Conservation (phyloP, 2,888 invertebrate species). For the Drosophila atripex region DNA sequence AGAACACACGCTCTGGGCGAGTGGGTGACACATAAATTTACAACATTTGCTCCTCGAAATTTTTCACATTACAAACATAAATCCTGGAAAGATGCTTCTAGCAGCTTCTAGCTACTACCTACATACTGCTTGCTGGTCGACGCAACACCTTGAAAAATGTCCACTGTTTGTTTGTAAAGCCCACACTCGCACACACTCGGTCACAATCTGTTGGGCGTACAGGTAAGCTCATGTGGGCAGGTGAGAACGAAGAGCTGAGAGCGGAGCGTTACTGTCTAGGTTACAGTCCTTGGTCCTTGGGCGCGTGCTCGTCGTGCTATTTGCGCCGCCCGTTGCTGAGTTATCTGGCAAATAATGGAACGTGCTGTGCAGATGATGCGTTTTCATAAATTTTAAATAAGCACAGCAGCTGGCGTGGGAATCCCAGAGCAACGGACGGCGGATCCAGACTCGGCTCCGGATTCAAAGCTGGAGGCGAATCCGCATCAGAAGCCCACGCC, state of each 20-base stretch:
- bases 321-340: slow-evolving; percentile 72
- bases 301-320: slow-evolving; percentile 61
- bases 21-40: slow-evolving; percentile 63
- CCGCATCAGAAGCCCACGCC: neutral
- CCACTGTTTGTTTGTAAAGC: slow-evolving; percentile 65
- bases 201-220: slow-evolving; percentile 12
- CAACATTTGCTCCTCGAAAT: slow-evolving; percentile 66
- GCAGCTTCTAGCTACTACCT: slow-evolving; percentile 27
- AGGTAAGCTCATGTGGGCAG: slow-evolving; percentile 39
- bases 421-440: slow-evolving; percentile 28
- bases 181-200: slow-evolving; percentile 29
- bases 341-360: slow-evolving; percentile 79
- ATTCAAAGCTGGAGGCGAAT: slow-evolving; percentile 2
- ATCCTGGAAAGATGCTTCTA: slow-evolving; percentile 61
- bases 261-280: slow-evolving; percentile 8
- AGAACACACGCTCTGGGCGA: slow-evolving; percentile 7
- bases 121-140: slow-evolving; percentile 44
- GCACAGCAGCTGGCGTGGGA: slow-evolving; percentile 61
- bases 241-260: slow-evolving; percentile 17
- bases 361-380: slow-evolving; percentile 79
- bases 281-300: slow-evolving; percentile 56
- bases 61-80: slow-evolving; percentile 75
- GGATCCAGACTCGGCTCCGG: slow-evolving; percentile 15
- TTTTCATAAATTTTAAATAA: slow-evolving; percentile 80
- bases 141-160: slow-evolving; percentile 74